Evolutionary conservation across 2,888 invertebrate genomes (phyloP), one percentile per base, ranked within the genome.

Genomic region (Chrysotoxum bicinctum): DNA sequence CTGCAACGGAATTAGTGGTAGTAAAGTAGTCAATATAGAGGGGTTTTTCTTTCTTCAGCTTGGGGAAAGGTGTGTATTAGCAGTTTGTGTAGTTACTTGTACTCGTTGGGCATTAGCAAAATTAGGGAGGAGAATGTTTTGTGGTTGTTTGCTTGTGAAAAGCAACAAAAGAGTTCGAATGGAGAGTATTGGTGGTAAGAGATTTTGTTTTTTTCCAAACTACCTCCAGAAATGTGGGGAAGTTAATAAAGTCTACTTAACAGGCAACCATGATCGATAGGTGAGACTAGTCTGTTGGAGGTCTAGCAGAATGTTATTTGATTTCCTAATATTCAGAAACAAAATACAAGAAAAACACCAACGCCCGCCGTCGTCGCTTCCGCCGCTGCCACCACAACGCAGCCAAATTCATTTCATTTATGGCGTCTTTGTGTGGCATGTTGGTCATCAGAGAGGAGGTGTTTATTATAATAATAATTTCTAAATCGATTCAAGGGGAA

Each of bases 221-320:
- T 85, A 81, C 85, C 76, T 81, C 81, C 85, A 81, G 85, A 85
- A 85, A 85, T 85, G 85, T 85, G 85, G 85, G 85, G 85, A 85
- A 85, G 85, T 85, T 81, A 81, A 73, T 81, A 81, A 85, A 85
- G 85, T 81, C 85, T 56, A 76, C n/a, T 6, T 77, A 73, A 26
- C 69, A 81, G 85, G 85, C 60, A 45, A 73, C n/a, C 85, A 85
- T 73, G 52, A 60, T 2, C 9, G 23, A 10, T 43, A 74, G 81
- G 1, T 23, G 79, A 37, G 10, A 3, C 2, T 32, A 21, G 54
- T 68, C 76, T 69, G 73, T 77, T 68, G 60, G 19, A 32, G 14
- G 52, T 30, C 66, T 48, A 56, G 68, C 73, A 68, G 60, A 74
- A 69, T 74, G 74, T 68, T 74, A 68, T 32, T 43, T 26, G 26